Evolutionary conservation across 1,140 invertebrate species (phyloP), one percentile per base, ranked within the genome.

Genomic region (Chironomus tepperi): DNA sequence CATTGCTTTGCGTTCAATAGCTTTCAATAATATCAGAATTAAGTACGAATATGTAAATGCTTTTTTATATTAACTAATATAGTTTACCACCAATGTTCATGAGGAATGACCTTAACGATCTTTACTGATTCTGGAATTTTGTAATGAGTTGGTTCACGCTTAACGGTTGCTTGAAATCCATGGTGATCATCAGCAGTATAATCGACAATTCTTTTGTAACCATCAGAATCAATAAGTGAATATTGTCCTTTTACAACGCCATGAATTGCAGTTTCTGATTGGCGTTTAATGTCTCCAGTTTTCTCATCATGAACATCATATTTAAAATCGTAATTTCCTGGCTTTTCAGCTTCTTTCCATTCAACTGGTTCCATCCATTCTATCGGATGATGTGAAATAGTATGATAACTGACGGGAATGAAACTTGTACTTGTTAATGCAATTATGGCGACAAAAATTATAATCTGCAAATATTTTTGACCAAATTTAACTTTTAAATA

Each of bases 181-280:
- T 86, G 88, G 78, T 90, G 85, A 18, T 88, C 86, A 78, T 91
- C 89, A 75, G 90, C 89, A 47, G 88, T 90, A 83, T 92, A 92
- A 43, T 90, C 87, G 73, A 91, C 90, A 77, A 88, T 88, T 75
- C 90, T 86, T 77, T 86, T 84, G 77, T 87, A 89, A 64, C 90
- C 90, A 79, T 92, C 87, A n/a, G 88, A 84, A 77, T 88, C 87
- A 74, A 88, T 81, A 24, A 89, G 80, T 70, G 85, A 86, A 81
- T 88, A 89, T 42, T 83, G 80, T 70, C 87, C 87, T 74, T 86
- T 83, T 16, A 89, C 88, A 43, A 84, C 81, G 76, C 87, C 85
- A 43, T 87, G 87, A 77, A 87, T 84, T 72, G 88, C 85, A n/a
- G 81, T 76, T 80, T 89, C 88, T 73, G 83, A 81, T 77, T 88